These are phyloP conservation scores for Scaptomyza caliginosa DNA, from an alignment of 2,888 invertebrate genomes.

Conservation along the genomic window DNA sequence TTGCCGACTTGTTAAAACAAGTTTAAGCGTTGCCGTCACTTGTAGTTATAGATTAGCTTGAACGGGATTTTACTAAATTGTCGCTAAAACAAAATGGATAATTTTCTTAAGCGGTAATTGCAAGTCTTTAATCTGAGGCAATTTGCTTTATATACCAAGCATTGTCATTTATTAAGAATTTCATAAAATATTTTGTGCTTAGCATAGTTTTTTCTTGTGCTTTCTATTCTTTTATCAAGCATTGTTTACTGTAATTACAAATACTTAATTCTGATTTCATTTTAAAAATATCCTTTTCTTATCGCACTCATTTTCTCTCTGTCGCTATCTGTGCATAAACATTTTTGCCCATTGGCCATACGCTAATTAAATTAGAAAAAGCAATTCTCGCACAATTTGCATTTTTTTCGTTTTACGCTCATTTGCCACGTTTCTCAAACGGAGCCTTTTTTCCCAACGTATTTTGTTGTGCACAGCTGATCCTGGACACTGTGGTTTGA, in stretches of 20 bases:
- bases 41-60: constrained; percentile 51
- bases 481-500: constrained; percentile 19
- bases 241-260: background rate
- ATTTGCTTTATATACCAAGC: too few species aligned
- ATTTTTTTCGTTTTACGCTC: constrained; percentile 33
- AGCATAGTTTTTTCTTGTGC: background rate
- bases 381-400: constrained; percentile 52
- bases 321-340: constrained; percentile 18
- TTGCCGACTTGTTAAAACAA: constrained; percentile 40
- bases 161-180: too few species aligned
- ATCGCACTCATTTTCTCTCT: background rate
- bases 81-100: constrained; percentile 2
- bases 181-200: too few species aligned
- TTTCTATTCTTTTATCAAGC: background rate
- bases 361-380: constrained; percentile 68
- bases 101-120: background rate
- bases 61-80: background rate
- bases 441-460: background rate
- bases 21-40: constrained; percentile 30
- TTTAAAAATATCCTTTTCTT: background rate
- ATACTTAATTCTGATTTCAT: background rate
- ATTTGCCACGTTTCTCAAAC: constrained; percentile 3
- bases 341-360: constrained; percentile 27
- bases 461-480: constrained; percentile 18
- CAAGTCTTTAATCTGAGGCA: background rate